Percentiles rank a stretch among this genome's conserved stretches.
phyloP scores from a whole-genome alignment of 2,888 invertebrate genomes.

The Eilema sororculum region DNA sequence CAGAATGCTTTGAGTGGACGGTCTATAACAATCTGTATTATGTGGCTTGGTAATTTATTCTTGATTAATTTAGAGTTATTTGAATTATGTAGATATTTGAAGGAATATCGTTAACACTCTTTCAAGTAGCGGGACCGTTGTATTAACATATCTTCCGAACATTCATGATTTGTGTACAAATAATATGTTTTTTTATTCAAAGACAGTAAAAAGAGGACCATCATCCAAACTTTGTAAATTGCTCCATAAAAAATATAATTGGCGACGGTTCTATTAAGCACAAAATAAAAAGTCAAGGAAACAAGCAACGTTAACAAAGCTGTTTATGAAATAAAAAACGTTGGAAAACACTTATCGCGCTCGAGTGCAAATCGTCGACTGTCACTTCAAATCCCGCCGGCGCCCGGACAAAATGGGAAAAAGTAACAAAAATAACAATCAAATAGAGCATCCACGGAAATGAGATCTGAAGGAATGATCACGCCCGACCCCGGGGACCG shows the following conservation, averaged over 20 bases:
- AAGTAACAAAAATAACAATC: slow-evolving; percentile 87
- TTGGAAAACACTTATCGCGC: slow-evolving; percentile 84
- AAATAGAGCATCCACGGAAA: slow-evolving; percentile 85
- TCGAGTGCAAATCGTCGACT: slow-evolving; percentile 85
- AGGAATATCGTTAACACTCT: not conserved
- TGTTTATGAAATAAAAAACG: slow-evolving; percentile 80
- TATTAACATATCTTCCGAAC: not conserved
- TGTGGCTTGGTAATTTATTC: not conserved
- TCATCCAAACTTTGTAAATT: slow-evolving; percentile 23
- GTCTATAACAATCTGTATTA: slow-evolving; percentile 7
- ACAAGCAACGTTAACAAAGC: slow-evolving; percentile 78
- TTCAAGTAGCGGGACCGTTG: not conserved
- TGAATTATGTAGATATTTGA: not conserved
- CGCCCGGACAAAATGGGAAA: slow-evolving; percentile 76
- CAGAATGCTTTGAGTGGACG: slow-evolving; percentile 44
- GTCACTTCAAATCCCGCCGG: slow-evolving; percentile 83
- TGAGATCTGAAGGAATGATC: slow-evolving; percentile 86
- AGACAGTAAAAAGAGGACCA: slow-evolving; percentile 2
- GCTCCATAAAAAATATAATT: slow-evolving; percentile 29
- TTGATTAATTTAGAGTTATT: slow-evolving; percentile 5
- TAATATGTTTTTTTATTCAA: not conserved
- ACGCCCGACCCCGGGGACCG: slow-evolving; percentile 86
- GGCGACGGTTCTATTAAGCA: slow-evolving; percentile 49
- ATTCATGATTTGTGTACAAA: not conserved
- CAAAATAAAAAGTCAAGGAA: slow-evolving; percentile 62